Conservation (phyloP, 2,888 invertebrate species). For the Xestia rhomboidea region DNA sequence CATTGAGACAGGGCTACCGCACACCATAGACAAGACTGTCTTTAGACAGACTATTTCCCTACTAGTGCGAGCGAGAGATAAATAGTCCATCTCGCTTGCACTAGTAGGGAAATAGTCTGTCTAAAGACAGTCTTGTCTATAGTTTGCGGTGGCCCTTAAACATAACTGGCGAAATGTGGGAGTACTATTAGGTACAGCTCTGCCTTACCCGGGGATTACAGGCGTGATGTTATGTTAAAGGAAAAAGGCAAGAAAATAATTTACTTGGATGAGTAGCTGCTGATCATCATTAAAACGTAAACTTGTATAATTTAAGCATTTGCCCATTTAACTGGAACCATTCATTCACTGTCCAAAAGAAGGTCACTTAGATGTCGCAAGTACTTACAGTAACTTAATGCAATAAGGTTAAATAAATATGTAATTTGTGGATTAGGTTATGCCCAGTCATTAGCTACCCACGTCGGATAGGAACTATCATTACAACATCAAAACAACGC, state of each 20-base stretch:
- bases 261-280: background rate
- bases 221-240: background rate
- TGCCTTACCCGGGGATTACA: background rate
- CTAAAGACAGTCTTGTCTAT: too few relatives aligned
- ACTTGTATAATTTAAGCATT: constrained; percentile 33
- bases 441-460: constrained; percentile 71
- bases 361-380: constrained; percentile 55
- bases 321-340: constrained; percentile 43
- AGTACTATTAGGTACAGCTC: background rate
- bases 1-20: too few relatives aligned
- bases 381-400: constrained; percentile 43
- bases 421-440: constrained; percentile 67
- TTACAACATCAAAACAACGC: constrained; percentile 78
- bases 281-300: constrained; percentile 16
- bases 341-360: constrained; percentile 46
- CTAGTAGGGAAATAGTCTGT: too few relatives aligned
- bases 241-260: background rate
- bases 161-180: background rate
- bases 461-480: constrained; percentile 74
- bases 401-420: constrained; percentile 69
- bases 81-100: too few relatives aligned
- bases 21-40: too few relatives aligned
- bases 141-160: too few relatives aligned
- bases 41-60: too few relatives aligned
- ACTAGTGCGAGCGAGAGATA: too few relatives aligned